Evolutionary conservation across 2,113 vertebrate genomes (phyloP).

Genomic region (Paraplagusia blochii): DNA sequence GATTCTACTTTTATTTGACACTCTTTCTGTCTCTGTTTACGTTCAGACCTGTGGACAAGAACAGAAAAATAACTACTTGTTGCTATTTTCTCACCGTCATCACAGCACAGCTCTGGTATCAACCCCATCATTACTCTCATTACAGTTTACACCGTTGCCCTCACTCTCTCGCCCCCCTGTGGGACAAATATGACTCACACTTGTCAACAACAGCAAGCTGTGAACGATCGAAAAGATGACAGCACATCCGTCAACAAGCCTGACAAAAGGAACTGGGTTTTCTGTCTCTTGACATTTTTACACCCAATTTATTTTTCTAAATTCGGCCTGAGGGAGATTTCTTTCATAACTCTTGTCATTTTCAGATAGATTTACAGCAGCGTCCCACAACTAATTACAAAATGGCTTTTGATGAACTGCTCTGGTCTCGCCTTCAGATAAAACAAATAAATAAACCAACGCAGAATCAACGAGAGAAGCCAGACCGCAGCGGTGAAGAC

Average conservation of each 20-base stretch:
- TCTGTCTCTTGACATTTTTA: slow-evolving; percentile 34
- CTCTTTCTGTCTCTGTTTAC: too few relatives aligned
- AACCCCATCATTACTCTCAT: slow-evolving; percentile 33
- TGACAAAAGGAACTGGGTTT: slow-evolving; percentile 3
- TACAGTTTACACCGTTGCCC: slow-evolving; percentile 21
- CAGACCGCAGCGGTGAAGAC: slow-evolving; percentile 65
- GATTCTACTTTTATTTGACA: background rate
- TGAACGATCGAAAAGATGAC: slow-evolving; percentile 23
- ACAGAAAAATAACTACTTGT: slow-evolving; percentile 8
- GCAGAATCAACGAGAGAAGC: slow-evolving; percentile 56
- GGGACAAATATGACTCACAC: slow-evolving; percentile 9
- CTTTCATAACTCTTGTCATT: slow-evolving; percentile 28
- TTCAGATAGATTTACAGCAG: slow-evolving; percentile 59
- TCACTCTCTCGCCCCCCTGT: background rate
- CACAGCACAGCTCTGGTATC: slow-evolving; percentile 21
- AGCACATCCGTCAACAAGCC: slow-evolving; percentile 11
- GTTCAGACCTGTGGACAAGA: too few relatives aligned
- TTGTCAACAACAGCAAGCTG: slow-evolving; percentile 22
- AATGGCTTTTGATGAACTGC: slow-evolving; percentile 58
- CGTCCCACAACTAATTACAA: slow-evolving; percentile 68
- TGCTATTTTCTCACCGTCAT: slow-evolving; percentile 24
- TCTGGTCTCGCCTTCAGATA: slow-evolving; percentile 31
- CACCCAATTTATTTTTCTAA: slow-evolving; percentile 35
- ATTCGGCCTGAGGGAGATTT: slow-evolving; percentile 45
- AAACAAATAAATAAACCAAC: too few relatives aligned